Evolutionary conservation across 2,888 invertebrate genomes (phyloP), one percentile per base, ranked within the genome.

Genomic region (Drosophila borborema): DNA sequence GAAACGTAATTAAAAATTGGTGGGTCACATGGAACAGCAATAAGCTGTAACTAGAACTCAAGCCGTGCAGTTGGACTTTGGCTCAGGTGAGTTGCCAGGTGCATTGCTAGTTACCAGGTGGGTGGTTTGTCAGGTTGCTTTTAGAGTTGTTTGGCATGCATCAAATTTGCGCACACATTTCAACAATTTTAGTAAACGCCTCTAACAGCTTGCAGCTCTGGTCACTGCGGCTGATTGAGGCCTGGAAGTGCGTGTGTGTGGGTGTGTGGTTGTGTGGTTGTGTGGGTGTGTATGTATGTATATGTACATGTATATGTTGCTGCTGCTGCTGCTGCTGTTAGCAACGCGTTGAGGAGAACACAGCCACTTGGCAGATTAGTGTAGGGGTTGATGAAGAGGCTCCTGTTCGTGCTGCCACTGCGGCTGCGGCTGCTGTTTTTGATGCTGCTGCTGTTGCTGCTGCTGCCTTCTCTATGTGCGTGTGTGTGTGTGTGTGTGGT

Each of bases 371-470:
- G 40, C 69, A 63, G 79, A 63, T 77, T 74, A 79, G 77, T 74
- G 77, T 74, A 46, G 80, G 77, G 80, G 77, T 78, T 78, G 76
- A 46, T 64, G 48, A 64, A 51, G 74, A 73, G 74, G 75, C 61
- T 53, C 49, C 72, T 23, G 41, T 34, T 48, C 48, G 46, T 41
- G 62, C 51, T 12, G n/a, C 28, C n/a, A 34, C 18, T 55, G 8
- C 41, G 28, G 4, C 10, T 12, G 14, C 28, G 4, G 28, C 64
- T 20, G 36, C 51, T 41, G 51, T 31, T 12, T 14, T 20, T n/a
- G 41, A 20, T 54, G 60, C 16, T 60, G 5, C 48, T n/a, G n/a
- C n/a, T 12, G n/a, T 18, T n/a, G 41, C 28, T 54, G 60, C 16
- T 60, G 4, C 48, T 28, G 14, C 46, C 51, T 48, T 41, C 16